Evolutionary conservation across 1,140 invertebrate species (phyloP).

Genomic region (Drosophila navojoa): DNA sequence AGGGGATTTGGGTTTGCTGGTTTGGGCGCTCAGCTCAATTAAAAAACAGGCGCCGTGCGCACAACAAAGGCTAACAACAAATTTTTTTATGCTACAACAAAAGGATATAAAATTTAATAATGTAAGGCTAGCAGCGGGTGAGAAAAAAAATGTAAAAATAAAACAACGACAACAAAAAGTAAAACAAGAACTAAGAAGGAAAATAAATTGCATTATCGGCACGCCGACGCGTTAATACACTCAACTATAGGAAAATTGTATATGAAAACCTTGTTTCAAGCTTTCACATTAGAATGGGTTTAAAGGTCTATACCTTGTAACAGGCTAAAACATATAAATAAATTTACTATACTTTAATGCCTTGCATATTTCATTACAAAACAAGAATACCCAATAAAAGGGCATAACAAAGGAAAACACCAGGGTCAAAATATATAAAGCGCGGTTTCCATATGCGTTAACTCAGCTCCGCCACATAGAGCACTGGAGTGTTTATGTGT

Average conservation of each 20-base stretch:
- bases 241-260: too few species aligned
- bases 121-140: conserved; percentile 41
- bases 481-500: conserved; percentile 47
- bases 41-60: conserved; percentile 47
- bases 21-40: conserved; percentile 54
- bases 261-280: too few species aligned
- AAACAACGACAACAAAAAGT: conserved; percentile 17
- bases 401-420: conserved; percentile 24
- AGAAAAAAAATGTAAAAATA: conserved; percentile 18
- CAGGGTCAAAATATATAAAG: conserved; percentile 41
- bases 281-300: too few species aligned
- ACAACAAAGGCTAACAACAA: conserved; percentile 76
- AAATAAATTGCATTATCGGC: too few species aligned
- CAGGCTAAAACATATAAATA: too few species aligned
- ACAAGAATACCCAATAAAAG: too few species aligned
- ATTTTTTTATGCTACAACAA: conserved; percentile 54
- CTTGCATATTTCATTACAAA: too few species aligned
- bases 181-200: neutral
- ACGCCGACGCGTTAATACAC: too few species aligned
- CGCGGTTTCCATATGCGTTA: conserved; percentile 71
- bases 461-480: conserved; percentile 54
- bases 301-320: too few species aligned
- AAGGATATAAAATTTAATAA: conserved; percentile 74
- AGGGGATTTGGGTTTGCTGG: neutral
- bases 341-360: too few species aligned